A percentile compares a stretch with the other conserved stretches of the same genome.
Evolutionary conservation across 2,797 vertebrate species (phyloP).

Genomic region (Emys orbicularis): DNA sequence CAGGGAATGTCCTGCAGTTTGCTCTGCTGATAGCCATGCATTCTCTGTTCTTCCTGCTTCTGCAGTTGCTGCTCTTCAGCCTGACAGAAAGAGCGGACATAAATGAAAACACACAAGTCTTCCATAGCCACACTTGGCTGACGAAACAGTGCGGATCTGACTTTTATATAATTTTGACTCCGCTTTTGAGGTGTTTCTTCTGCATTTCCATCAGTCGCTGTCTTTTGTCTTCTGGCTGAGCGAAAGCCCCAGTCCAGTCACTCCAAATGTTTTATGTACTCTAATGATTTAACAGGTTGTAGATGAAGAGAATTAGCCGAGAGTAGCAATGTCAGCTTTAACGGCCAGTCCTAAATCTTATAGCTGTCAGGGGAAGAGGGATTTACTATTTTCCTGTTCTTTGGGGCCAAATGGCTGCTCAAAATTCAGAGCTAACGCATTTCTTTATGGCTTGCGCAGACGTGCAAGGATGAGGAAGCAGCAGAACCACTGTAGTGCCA

Average conservation of each 20-base stretch:
- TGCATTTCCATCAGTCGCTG: constrained; percentile 27
- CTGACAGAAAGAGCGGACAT: constrained; percentile 33
- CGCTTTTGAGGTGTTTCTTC: constrained; percentile 49
- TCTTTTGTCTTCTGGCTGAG: constrained; percentile 12
- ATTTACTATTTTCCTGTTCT: background rate
- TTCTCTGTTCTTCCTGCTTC: background rate
- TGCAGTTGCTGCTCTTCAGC: constrained; percentile 63
- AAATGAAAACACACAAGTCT: constrained; percentile 68
- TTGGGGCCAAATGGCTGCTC: background rate
- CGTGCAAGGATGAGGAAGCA: background rate
- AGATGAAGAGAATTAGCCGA: constrained; percentile 19
- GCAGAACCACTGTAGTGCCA: background rate
- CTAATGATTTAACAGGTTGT: constrained; percentile 22
- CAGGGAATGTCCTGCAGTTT: constrained; percentile 30
- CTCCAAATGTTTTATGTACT: constrained; percentile 55
- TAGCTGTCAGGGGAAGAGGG: background rate
- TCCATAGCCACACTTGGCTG: constrained; percentile 59
- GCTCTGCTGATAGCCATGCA: constrained; percentile 31
- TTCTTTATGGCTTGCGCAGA: background rate
- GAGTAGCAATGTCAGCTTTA: background rate
- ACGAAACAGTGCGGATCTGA: constrained; percentile 28
- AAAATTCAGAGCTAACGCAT: constrained; percentile 1
- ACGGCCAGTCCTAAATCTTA: background rate
- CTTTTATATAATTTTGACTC: constrained; percentile 47
- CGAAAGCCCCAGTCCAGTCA: background rate